Conservation (phyloP, 1,140 invertebrate genomes). For the Drosophila elegans region DNA sequence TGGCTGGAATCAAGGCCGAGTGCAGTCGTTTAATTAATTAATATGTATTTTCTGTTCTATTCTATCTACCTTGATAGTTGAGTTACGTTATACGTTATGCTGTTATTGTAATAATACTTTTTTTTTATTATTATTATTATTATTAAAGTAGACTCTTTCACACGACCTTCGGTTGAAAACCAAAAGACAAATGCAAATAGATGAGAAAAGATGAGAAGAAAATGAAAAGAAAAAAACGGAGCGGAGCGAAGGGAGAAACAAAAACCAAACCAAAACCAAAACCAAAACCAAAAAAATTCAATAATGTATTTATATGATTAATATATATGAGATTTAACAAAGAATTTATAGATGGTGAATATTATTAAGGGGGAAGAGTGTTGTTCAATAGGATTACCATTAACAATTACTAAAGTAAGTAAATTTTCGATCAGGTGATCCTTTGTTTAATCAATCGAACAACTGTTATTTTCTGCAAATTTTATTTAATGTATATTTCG, state of each 20-base stretch:
- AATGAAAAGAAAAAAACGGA: conserved; percentile 10
- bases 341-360: not conserved
- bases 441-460: too few relatives aligned
- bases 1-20: conserved; percentile 46
- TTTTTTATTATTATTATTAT: conserved; percentile 71
- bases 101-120: conserved; percentile 82
- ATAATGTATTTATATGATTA: conserved; percentile 82
- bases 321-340: conserved; percentile 83
- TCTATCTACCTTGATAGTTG: conserved; percentile 82
- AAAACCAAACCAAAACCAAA: conserved; percentile 44
- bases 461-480: too few relatives aligned
- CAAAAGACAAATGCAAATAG: conserved; percentile 44
- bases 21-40: conserved; percentile 80
- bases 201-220: conserved; percentile 33
- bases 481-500: too few relatives aligned
- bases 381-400: too few relatives aligned
- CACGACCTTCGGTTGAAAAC: conserved; percentile 48
- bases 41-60: conserved; percentile 83
- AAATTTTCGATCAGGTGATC: too few relatives aligned
- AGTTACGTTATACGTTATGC: conserved; percentile 83
- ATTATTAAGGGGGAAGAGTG: not conserved
- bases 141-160: conserved; percentile 75
- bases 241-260: conserved; percentile 16
- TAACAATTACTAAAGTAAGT: too few relatives aligned
- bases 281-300: conserved; percentile 69